Conservation (phyloP, 2,888 invertebrate species). For the Latheticus oryzae region DNA sequence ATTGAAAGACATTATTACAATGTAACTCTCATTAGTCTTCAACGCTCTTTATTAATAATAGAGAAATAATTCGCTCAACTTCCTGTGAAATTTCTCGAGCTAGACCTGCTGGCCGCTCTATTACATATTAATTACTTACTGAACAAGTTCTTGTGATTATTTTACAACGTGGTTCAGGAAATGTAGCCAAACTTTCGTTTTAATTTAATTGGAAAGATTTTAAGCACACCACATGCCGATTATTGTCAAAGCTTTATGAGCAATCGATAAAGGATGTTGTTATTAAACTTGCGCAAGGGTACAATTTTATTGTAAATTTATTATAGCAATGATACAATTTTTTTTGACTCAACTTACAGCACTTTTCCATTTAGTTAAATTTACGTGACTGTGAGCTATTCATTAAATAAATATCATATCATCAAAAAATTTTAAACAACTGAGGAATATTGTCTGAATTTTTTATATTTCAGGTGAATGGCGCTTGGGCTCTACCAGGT, state of each 20-base stretch:
- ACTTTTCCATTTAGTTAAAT: too few relatives aligned
- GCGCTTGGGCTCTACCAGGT: slow-evolving; percentile 89
- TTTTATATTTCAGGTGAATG: slow-evolving; percentile 82
- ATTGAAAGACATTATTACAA: slow-evolving; percentile 33
- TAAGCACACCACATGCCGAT: slow-evolving; percentile 16
- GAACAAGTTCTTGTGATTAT: slow-evolving; percentile 32
- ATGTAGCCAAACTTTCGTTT: slow-evolving; percentile 10
- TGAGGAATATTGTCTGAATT: too few relatives aligned
- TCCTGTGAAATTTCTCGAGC: slow-evolving; percentile 44
- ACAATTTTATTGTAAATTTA: slow-evolving; percentile 15
- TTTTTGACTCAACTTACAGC: too few relatives aligned
- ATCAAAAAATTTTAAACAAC: too few relatives aligned
- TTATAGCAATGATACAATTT: slow-evolving; percentile 3
- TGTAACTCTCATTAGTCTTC: slow-evolving; percentile 36
- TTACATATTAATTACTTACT: slow-evolving; percentile 34
- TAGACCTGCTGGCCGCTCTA: slow-evolving; percentile 32
- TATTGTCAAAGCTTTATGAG: too few relatives aligned
- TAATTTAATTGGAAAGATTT: slow-evolving; percentile 10
- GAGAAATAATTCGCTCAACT: slow-evolving; percentile 51
- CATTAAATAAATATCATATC: too few relatives aligned
- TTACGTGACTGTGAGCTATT: too few relatives aligned
- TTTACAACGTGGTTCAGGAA: slow-evolving; percentile 14
- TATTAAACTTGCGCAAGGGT: slow-evolving; percentile 16
- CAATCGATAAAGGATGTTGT: slow-evolving; percentile 15
- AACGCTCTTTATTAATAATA: slow-evolving; percentile 52